These are phyloP conservation scores for Periphyllus acericola DNA, from an alignment of 2,888 invertebrate species.

Conservation along the genomic window DNA sequence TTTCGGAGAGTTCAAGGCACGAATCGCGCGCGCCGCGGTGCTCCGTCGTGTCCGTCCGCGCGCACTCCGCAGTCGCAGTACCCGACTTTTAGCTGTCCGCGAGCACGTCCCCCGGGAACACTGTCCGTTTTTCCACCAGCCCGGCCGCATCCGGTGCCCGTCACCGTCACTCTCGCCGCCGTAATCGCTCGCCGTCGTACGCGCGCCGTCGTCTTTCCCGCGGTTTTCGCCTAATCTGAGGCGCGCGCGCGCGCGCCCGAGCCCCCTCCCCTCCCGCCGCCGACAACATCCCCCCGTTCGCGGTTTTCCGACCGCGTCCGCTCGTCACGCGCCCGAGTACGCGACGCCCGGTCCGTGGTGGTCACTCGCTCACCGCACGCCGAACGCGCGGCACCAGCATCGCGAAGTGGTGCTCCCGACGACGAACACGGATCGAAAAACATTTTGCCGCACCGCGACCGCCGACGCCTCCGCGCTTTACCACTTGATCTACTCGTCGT, in stretches of 20 bases:
- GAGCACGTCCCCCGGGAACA: background rate
- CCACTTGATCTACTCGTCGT: background rate
- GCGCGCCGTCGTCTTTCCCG: background rate
- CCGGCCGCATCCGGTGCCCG: no score
- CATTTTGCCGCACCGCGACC: background rate
- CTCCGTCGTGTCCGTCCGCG: background rate
- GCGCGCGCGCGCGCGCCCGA: no score
- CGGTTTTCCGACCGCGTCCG: background rate
- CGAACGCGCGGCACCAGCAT: background rate
- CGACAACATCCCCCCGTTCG: no score
- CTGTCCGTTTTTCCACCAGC: background rate
- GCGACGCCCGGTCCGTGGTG: background rate
- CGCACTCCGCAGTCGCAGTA: no score
- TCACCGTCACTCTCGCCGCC: background rate
- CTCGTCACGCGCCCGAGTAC: background rate
- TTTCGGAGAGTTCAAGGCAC: constrained; percentile 51
- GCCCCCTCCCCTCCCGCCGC: background rate
- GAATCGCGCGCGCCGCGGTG: background rate
- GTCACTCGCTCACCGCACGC: background rate
- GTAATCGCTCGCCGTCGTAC: background rate
- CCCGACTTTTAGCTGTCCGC: no score
- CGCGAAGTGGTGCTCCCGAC: background rate
- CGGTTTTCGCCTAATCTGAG: background rate
- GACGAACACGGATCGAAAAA: background rate
- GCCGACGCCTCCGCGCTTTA: background rate